A percentile compares a stretch with the other conserved stretches of the same genome.
These are phyloP conservation scores for Ceratina japonica DNA, from an alignment of 1,140 invertebrate species.

Conservation along the genomic window DNA sequence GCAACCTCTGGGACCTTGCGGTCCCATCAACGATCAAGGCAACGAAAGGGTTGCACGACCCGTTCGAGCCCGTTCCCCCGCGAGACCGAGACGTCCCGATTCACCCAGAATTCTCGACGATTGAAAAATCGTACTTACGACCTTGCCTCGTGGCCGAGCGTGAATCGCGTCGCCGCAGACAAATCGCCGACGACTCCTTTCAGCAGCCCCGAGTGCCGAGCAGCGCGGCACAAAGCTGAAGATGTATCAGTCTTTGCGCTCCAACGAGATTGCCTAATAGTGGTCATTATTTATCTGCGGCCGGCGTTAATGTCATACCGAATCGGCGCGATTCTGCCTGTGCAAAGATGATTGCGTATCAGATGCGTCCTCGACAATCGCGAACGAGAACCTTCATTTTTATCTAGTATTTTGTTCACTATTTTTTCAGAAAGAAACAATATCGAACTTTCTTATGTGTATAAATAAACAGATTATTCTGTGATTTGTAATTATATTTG, in stretches of 20 bases:
- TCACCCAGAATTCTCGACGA: slow-evolving; percentile 33
- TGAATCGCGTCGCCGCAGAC: slow-evolving; percentile 52
- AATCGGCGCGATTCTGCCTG: slow-evolving; percentile 54
- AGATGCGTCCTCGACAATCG: background rate
- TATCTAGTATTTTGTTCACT: background rate
- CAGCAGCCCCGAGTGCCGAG: slow-evolving; percentile 41
- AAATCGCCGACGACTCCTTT: slow-evolving; percentile 60
- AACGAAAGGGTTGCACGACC: slow-evolving; percentile 46
- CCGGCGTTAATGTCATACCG: slow-evolving; percentile 54
- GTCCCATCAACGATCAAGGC: slow-evolving; percentile 18
- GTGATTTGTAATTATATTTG: too few species aligned
- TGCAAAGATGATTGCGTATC: slow-evolving; percentile 9
- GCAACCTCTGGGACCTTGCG: slow-evolving; percentile 61
- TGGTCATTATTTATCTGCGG: slow-evolving; percentile 56
- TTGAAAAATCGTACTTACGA: slow-evolving; percentile 34
- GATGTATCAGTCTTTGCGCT: slow-evolving; percentile 61
- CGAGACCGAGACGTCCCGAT: slow-evolving; percentile 12
- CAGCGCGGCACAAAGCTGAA: slow-evolving; percentile 56
- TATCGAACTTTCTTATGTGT: background rate
- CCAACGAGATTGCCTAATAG: slow-evolving; percentile 68
- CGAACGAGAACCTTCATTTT: background rate
- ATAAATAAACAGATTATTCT: too few species aligned
- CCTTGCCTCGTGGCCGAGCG: slow-evolving; percentile 48
- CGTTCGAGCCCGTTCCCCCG: slow-evolving; percentile 11
- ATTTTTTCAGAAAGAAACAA: too few species aligned